phyloP scores from a whole-genome alignment of 2,797 vertebrate species.

The Platyrinchus mystaceus region DNA sequence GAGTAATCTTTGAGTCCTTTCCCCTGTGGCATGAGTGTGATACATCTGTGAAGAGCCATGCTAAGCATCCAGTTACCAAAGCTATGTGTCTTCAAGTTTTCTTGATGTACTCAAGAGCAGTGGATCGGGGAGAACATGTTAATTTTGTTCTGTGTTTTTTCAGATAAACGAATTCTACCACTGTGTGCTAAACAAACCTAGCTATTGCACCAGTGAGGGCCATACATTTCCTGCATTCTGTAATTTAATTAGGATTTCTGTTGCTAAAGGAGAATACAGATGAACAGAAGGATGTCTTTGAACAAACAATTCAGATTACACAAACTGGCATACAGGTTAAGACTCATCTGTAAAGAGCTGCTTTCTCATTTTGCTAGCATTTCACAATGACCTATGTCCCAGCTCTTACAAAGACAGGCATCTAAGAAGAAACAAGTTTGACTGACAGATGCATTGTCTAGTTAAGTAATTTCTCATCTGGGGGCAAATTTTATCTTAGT shows the following conservation, averaged over 20 bases:
- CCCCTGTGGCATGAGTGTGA: not conserved
- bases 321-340: not conserved
- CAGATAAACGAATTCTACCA: not conserved
- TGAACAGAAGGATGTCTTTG: not conserved
- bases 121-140: not conserved
- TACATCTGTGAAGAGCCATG: not conserved
- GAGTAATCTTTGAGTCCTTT: not conserved
- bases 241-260: not conserved
- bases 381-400: not conserved
- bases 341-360: not conserved
- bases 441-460: constrained; percentile 45
- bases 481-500: constrained; percentile 54
- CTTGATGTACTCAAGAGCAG: not conserved
- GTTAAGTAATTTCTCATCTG: constrained; percentile 55
- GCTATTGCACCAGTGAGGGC: not conserved
- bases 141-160: not conserved
- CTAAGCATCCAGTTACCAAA: constrained; percentile 18
- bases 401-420: constrained; percentile 5
- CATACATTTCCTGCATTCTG: not conserved
- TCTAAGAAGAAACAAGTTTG: constrained; percentile 31
- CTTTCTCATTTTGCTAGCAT: constrained; percentile 36
- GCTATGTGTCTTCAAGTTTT: not conserved
- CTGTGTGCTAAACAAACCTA: not conserved
- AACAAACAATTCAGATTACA: not conserved
- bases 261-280: not conserved